These are phyloP conservation scores for Amaurobius ferox DNA, from an alignment of 2,888 invertebrate genomes.

Conservation along the genomic window DNA sequence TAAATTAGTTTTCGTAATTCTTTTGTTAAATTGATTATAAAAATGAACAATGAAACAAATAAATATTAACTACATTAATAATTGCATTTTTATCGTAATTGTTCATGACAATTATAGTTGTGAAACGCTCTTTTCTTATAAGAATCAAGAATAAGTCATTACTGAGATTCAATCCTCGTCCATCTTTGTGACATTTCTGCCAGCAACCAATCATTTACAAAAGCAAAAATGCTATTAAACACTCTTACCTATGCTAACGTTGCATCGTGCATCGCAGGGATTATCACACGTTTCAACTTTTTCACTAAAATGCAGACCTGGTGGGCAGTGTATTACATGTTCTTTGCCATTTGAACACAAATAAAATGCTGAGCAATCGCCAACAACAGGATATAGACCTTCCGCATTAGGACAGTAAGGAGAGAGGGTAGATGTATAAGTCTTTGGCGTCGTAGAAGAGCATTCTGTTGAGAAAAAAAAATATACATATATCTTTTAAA, in stretches of 20 bases:
- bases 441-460: neutral
- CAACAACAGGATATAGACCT: neutral
- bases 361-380: neutral
- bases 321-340: slow-evolving; percentile 13
- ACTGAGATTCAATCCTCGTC: no score
- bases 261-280: slow-evolving; percentile 13
- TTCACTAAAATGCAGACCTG: slow-evolving; percentile 11
- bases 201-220: no score
- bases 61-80: no score
- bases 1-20: no score
- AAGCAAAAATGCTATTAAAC: no score
- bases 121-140: no score
- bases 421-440: neutral
- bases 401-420: neutral
- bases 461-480: neutral
- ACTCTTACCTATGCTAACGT: neutral
- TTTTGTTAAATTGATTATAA: no score
- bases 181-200: no score
- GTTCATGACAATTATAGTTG: no score
- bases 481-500: neutral
- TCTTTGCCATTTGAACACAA: neutral
- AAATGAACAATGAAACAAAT: no score
- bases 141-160: no score
- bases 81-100: no score
- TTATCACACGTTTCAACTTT: slow-evolving; percentile 1